Conservation (phyloP, 2,888 invertebrate genomes). For the Arrhopalites spinosus region DNA sequence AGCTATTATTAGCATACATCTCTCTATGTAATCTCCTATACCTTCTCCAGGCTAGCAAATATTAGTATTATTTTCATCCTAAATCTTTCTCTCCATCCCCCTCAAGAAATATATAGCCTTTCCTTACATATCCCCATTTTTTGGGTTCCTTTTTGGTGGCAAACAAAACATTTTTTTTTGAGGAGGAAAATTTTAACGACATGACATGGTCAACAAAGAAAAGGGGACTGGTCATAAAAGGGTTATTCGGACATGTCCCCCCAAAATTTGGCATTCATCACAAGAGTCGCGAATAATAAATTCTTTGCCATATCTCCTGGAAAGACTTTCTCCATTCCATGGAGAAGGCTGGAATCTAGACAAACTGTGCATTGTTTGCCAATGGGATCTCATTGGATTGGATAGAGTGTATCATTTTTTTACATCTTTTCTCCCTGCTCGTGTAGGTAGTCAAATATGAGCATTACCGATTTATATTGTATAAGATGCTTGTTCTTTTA, state of each 20-base stretch:
- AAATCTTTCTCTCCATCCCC: background rate
- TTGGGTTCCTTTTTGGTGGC: no score
- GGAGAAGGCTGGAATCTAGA: no score
- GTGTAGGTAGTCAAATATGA: no score
- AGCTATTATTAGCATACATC: no score
- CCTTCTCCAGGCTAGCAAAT: no score
- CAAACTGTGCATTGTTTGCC: background rate
- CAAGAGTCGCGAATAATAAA: background rate
- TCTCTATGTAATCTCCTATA: no score
- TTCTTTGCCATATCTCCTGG: no score
- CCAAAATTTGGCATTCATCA: constrained; percentile 21
- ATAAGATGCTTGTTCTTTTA: no score
- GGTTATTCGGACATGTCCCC: constrained; percentile 9
- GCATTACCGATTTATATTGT: no score
- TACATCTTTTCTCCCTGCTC: background rate
- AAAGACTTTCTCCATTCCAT: background rate
- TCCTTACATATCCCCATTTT: background rate
- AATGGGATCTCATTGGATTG: background rate
- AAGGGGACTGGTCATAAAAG: constrained; percentile 9
- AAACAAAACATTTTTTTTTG: background rate
- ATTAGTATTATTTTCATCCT: background rate
- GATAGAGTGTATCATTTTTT: background rate
- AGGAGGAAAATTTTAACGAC: constrained; percentile 2
- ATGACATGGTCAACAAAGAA: constrained; percentile 17
- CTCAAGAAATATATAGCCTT: background rate